These are phyloP conservation scores for Lagocephalus sceleratus DNA, from an alignment of 2,797 vertebrate genomes.

Conservation along the genomic window DNA sequence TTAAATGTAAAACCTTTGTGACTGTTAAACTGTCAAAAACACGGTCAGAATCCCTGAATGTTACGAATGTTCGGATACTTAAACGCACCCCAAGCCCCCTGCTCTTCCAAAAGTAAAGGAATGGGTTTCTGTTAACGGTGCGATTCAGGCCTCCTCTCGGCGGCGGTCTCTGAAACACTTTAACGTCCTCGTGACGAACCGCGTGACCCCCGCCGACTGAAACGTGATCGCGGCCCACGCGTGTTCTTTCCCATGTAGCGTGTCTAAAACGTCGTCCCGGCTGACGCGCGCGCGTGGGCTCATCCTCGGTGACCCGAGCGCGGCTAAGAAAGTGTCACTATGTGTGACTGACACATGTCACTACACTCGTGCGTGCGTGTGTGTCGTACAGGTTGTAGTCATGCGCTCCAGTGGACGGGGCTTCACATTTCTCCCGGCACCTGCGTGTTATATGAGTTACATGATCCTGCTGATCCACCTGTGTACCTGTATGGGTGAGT, in stretches of 20 bases:
- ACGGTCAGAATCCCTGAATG: neutral
- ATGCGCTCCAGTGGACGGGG: constrained; percentile 51
- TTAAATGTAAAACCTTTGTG: too few relatives aligned
- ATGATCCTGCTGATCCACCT: constrained; percentile 54
- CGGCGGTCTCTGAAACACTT: constrained; percentile 9
- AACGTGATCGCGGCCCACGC: constrained; percentile 24
- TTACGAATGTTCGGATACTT: too few relatives aligned
- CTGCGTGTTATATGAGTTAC: constrained; percentile 43
- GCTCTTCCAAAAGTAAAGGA: too few relatives aligned
- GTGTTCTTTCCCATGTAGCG: constrained; percentile 1
- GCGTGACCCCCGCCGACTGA: constrained; percentile 7
- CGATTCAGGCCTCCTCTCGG: constrained; percentile 13
- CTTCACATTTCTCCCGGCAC: constrained; percentile 56
- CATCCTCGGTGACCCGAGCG: constrained; percentile 36
- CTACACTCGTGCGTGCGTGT: constrained; percentile 23
- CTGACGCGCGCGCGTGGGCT: constrained; percentile 25
- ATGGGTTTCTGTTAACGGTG: too few relatives aligned
- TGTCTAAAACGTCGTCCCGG: constrained; percentile 25
- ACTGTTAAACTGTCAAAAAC: neutral
- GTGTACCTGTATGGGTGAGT: constrained; percentile 43
- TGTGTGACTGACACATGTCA: constrained; percentile 50
- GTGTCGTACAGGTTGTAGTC: constrained; percentile 51
- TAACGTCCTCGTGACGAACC: constrained; percentile 6
- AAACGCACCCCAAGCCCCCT: too few relatives aligned
- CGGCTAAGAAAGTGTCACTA: constrained; percentile 35